Base-by-base conservation (phyloP, 2,113 vertebrate species). In the Grus americana region DNA sequence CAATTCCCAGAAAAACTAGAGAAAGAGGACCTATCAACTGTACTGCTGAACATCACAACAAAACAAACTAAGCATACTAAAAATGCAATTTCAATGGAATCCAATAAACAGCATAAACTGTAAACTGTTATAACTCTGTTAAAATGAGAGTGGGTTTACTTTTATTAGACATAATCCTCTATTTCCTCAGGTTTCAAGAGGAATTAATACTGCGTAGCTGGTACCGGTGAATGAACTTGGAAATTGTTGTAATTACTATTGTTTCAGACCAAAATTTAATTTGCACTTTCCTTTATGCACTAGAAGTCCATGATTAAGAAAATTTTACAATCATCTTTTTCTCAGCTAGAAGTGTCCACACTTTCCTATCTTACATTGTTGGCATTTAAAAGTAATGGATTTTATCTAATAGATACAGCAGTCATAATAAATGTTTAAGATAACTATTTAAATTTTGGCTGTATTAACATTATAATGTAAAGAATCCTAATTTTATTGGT, bases 251-350 rank as follows among this genome's bases (percentile, higher is more conserved):
- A 88, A 81, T 88, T 78, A 54, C 18, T 40, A 26, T 80, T 52
- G 71, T 81, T 96, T 88, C 74, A 79, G 55, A 83, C 54, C 19
- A 74, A 96, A 92, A 91, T 81, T 66, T 92, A 91, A 93, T 84
- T 83, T 90, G 36, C 46, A 63, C 52, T 85, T 93, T 75, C 55
- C 73, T 78, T 54, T 87, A 65, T 9, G 3, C 24, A 44, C 70
- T 94, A 62, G 6, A 76, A 73, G 36, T 36, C 24, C 42, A 32
- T 57, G 47, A 93, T 82, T 86, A 74, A 87, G 6, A 30, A 58
- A 93, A 58, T 46, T 91, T 91, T 63, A 79, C 34, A 76, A 40
- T 49, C 10, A 49, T 82, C 17, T 34, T 84, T 66, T 73, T 55
- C 40, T 76, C 73, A 68, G 44, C 27, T 73, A 74, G 34, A 90